These are phyloP conservation scores for Scolopax rusticola DNA, from an alignment of 2,797 vertebrate genomes.

Conservation along the genomic window DNA sequence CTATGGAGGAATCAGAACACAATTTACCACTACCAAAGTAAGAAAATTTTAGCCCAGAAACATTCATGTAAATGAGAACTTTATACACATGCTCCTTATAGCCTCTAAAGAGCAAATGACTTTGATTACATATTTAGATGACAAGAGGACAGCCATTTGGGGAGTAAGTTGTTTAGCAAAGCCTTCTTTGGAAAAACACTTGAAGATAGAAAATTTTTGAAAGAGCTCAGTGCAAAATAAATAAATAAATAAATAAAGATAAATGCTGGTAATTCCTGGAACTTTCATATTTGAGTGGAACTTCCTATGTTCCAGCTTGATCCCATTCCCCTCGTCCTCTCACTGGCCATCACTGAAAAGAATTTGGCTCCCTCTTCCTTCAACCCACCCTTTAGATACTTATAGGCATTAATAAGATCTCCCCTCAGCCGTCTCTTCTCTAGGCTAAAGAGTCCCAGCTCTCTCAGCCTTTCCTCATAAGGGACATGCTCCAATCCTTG, in stretches of 20 bases:
- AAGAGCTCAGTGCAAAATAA: neutral
- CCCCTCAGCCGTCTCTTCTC: no score
- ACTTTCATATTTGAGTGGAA: neutral
- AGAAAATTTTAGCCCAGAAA: neutral
- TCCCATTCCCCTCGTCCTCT: no score
- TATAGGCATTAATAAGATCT: no score
- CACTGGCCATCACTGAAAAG: no score
- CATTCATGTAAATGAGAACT: rapidly evolving
- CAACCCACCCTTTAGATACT: no score
- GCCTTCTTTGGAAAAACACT: neutral
- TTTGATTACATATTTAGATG: neutral
- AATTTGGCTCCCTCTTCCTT: no score
- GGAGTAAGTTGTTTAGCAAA: neutral
- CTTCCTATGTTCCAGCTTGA: no score
- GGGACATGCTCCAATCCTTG: no score
- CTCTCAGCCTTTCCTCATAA: no score
- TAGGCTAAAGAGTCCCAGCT: no score
- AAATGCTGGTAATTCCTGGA: neutral
- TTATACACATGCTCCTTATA: neutral
- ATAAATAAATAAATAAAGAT: neutral
- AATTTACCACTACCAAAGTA: neutral
- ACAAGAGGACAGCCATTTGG: neutral
- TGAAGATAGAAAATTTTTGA: neutral
- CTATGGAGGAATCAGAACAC: neutral
- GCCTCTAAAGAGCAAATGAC: neutral